Evolutionary conservation across 2,113 vertebrate genomes (phyloP), one percentile per base, ranked within the genome.

Genomic region (Chaetops frenatus): DNA sequence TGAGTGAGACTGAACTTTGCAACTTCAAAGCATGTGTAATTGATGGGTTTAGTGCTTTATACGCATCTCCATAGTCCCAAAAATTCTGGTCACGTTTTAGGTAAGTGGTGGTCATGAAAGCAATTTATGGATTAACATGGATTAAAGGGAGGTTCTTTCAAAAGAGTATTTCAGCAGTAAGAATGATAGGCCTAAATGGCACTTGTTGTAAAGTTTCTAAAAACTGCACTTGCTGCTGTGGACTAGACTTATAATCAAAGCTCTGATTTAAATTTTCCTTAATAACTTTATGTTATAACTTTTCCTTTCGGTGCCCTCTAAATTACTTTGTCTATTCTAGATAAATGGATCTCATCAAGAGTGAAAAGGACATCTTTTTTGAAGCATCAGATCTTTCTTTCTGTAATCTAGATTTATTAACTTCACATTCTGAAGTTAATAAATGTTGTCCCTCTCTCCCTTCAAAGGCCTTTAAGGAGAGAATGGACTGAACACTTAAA

Each of bases 281-380:
- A 92, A 60, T 82, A 94, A 73, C 45, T 88, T 88, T 13, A 42
- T 84, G 62, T 47, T 71, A 83, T 56, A 95, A 84, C 61, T 92
- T 86, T 91, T 90, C 40, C 12, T 94, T 90, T 81, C 83, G 81
- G 29, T 92, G 61, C 44, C 86, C 36, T 92, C 42, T 90, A 71
- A 94, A 94, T 92, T 92, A 92, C 67, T 82, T 92, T 91, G 91
- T 76, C 88, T 84, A 7, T 89, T 88, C 64, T 90, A 84, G 88
- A 92, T 62, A 77, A 90, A 92, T 92, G 71, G 86, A 73, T 94
- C 79, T 81, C 76, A 81, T 86, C 69, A 83, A 81, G 77, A 94
- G 20, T 51, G 53, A 86, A 88, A 86, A 95, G 77, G 64, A 36
- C 82, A 88, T 93, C 38, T 83, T 86, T 86, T 83, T 38, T 92